phyloP scores from a whole-genome alignment of 2,797 vertebrate genomes.

The Cuniculus paca region DNA sequence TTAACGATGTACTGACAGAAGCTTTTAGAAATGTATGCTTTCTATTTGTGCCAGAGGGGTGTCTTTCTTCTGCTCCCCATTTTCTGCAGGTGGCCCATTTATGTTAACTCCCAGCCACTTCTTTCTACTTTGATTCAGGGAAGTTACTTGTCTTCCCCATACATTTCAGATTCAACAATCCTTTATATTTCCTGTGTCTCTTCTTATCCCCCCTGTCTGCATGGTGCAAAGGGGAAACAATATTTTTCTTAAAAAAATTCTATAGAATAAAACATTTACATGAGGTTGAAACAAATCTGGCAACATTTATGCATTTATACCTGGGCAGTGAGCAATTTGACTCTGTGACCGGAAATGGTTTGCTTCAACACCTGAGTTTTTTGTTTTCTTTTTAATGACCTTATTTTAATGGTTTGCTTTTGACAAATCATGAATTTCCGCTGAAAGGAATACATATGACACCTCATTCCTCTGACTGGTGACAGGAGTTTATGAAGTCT shows the following conservation, averaged over 20 bases:
- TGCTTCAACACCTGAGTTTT: slow-evolving; percentile 81
- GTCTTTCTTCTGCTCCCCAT: slow-evolving; percentile 71
- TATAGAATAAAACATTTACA: slow-evolving; percentile 70
- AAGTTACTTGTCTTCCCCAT: slow-evolving; percentile 79
- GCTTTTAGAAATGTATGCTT: slow-evolving; percentile 85
- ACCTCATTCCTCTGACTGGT: slow-evolving; percentile 72
- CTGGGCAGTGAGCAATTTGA: slow-evolving; percentile 50
- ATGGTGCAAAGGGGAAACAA: background rate
- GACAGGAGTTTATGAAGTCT: slow-evolving; percentile 65
- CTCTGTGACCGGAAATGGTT: slow-evolving; percentile 80
- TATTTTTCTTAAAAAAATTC: background rate
- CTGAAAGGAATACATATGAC: slow-evolving; percentile 47
- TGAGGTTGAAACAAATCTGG: slow-evolving; percentile 83
- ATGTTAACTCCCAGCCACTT: slow-evolving; percentile 84
- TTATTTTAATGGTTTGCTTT: slow-evolving; percentile 80
- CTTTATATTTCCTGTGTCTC: slow-evolving; percentile 83
- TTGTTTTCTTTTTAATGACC: slow-evolving; percentile 17
- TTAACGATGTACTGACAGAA: slow-evolving; percentile 84
- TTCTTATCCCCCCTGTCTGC: background rate
- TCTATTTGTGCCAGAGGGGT: slow-evolving; percentile 81
- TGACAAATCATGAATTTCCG: slow-evolving; percentile 78
- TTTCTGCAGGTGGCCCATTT: slow-evolving; percentile 88
- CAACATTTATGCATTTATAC: slow-evolving; percentile 74
- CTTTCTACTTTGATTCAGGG: slow-evolving; percentile 80
- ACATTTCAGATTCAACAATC: slow-evolving; percentile 86